Percentiles rank a stretch among this genome's conserved stretches.
phyloP scores from a whole-genome alignment of 2,797 vertebrate genomes.

The Hybognathus amarus region DNA sequence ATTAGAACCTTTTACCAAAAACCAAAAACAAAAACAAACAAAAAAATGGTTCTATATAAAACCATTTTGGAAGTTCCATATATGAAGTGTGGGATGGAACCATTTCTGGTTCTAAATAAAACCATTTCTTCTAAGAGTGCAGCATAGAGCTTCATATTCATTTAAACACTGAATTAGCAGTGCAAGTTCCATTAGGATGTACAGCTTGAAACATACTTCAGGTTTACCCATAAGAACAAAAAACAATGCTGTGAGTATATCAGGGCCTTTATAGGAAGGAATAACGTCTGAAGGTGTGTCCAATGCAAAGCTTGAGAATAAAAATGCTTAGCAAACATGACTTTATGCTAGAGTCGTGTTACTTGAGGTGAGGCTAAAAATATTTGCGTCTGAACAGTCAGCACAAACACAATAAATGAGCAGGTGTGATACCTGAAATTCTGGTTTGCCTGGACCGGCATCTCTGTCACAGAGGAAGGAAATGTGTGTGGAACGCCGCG shows the following conservation, averaged over 20 bases:
- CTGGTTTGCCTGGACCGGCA: constrained; percentile 83
- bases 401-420: neutral
- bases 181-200: neutral
- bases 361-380: constrained; percentile 6
- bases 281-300: neutral
- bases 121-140: too few species aligned
- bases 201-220: neutral
- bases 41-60: too few species aligned
- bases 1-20: too few species aligned
- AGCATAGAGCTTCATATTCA: too few species aligned
- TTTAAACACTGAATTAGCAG: neutral
- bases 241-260: too few species aligned
- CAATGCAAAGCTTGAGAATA: neutral
- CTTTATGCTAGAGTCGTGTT: neutral
- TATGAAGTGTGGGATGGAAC: too few species aligned
- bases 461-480: constrained; percentile 91
- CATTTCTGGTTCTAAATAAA: too few species aligned
- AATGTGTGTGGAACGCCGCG: constrained; percentile 83
- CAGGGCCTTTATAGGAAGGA: neutral
- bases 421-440: constrained; percentile 84
- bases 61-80: too few species aligned
- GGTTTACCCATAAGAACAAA: neutral
- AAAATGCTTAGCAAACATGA: constrained; percentile 5
- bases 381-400: neutral
- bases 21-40: too few species aligned